Base-by-base conservation (phyloP, 2,797 vertebrate genomes). In the Syndactyla subalaris region DNA sequence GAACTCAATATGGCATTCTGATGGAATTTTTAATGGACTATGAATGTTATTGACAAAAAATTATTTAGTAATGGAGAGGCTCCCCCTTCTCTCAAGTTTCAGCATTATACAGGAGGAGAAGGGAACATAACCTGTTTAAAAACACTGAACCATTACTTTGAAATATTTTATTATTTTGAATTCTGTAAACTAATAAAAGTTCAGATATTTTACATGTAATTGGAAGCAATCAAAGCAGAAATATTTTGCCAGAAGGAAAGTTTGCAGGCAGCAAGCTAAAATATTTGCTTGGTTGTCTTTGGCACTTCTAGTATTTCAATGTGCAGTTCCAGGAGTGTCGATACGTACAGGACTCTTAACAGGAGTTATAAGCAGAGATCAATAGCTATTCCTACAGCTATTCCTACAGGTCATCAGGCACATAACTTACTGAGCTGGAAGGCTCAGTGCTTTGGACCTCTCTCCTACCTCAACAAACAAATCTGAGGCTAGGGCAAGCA, bases 311-410 rank as follows among this genome's bases (percentile, higher is more conserved):
- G 45, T 73, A 58, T 45, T 85, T 82, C 88, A 89, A 82, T 41
- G 61, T 70, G 76, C 58, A 15, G 21, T 49, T 83, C 70, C 49
- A 48, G 45, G 55, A 34, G 62, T 75, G 81, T 84, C 38, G 0
- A 88, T 94, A 82, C 0, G 1, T 62, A 58, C 70, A 72, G 79
- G 49, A 77, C 54, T 71, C 52, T 85, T 34, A 76, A 29, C n/a
- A 88, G 85, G 89, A 94, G 83, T 89, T 94, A 86, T 88, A 89
- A 86, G 85, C 75, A 36, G 68, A 89, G 84, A 95, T 94, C 93
- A 52, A 92, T 94, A 93, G 90, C 36, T 92, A 70, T 67, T 94
- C 81, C 62, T 86, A 7, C 65, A 82, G 70, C 39, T 38, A 38
- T 38, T 38, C 36, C 36, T 38, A 38, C 61, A 93, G 81, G 89